Percentiles rank a stretch among this genome's conserved stretches.
Evolutionary conservation across 2,797 vertebrate species (phyloP).

Genomic region (Thripadectes ignobilis): DNA sequence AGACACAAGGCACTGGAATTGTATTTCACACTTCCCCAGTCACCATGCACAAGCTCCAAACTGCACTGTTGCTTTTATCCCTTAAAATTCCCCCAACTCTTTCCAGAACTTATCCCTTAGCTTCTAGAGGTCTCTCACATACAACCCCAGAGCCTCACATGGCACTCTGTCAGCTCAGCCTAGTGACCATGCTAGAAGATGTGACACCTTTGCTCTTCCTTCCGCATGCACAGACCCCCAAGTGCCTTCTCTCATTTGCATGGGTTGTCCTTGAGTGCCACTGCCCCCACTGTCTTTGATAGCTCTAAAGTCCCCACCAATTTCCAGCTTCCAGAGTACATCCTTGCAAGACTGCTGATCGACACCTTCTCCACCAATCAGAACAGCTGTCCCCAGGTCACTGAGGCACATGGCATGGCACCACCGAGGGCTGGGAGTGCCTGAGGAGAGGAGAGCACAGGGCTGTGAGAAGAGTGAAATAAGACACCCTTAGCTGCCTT

Average conservation of each 20-base stretch:
- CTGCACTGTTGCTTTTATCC: neutral
- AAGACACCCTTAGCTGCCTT: neutral
- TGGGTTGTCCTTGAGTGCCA: neutral
- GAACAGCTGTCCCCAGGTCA: conserved; percentile 83
- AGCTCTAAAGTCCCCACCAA: conserved; percentile 72
- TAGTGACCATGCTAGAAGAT: neutral
- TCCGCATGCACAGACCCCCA: neutral
- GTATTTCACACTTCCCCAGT: neutral
- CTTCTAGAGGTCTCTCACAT: neutral
- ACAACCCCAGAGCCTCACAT: neutral
- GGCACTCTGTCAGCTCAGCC: neutral
- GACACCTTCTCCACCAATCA: conserved; percentile 85
- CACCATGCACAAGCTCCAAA: neutral
- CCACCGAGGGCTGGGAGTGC: conserved; percentile 85
- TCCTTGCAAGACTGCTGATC: conserved; percentile 77
- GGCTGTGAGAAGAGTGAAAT: neutral
- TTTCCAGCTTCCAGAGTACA: conserved; percentile 87
- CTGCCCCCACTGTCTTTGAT: neutral
- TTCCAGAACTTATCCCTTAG: neutral
- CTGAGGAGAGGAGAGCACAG: conserved; percentile 58
- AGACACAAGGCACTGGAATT: neutral
- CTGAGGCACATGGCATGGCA: conserved; percentile 87
- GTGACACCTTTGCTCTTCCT: neutral
- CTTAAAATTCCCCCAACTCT: neutral
- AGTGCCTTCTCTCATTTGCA: neutral